Conservation (phyloP, 2,113 vertebrate species). For the Ceyx cyanopectus region DNA sequence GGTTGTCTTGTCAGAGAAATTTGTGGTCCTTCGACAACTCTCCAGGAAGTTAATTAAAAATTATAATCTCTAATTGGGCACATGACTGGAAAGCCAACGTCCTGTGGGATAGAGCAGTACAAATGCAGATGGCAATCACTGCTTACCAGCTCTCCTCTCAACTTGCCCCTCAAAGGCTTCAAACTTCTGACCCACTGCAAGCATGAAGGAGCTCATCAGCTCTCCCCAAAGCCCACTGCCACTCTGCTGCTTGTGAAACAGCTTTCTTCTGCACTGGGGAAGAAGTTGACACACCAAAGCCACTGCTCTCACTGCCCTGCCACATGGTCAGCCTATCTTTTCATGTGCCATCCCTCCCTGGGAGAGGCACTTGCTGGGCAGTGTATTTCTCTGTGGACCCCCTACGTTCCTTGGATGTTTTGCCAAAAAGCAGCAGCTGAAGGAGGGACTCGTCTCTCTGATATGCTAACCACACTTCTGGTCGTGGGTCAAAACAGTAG, state of each 20-base stretch:
- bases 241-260: not conserved
- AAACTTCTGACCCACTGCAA: not conserved
- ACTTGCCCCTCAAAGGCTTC: not conserved
- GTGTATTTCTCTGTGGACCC: not conserved
- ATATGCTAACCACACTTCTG: not conserved
- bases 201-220: not conserved
- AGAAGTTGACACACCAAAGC: not conserved
- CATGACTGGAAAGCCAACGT: not conserved
- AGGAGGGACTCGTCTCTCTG: not conserved
- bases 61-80: not conserved
- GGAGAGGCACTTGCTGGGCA: not conserved
- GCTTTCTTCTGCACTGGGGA: not conserved
- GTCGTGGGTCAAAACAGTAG: conserved; percentile 16
- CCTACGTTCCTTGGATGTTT: not conserved
- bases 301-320: not conserved
- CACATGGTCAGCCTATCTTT: not conserved
- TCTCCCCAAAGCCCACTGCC: not conserved
- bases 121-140: not conserved
- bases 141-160: not conserved
- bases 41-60: conserved; percentile 41
- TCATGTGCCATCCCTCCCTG: not conserved
- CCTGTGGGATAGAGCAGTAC: not conserved
- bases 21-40: not conserved
- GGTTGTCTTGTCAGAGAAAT: conserved; percentile 9
- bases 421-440: not conserved